Evolutionary conservation across 1,140 invertebrate genomes (phyloP).

Genomic region (Oncopodura yosiiana): DNA sequence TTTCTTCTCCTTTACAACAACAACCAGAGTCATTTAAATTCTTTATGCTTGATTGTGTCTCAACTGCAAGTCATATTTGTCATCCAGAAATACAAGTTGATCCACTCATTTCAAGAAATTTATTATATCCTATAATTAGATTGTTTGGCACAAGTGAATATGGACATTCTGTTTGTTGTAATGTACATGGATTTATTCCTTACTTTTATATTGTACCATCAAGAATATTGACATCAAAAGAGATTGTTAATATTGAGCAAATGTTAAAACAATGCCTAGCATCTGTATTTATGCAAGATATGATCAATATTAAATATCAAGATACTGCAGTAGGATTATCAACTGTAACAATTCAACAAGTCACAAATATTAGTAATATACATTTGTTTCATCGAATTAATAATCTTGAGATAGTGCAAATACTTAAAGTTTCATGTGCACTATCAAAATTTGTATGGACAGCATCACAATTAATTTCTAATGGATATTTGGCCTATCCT

Average conservation of each 20-base stretch:
- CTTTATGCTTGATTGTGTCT: constrained; percentile 10
- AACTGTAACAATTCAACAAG: constrained; percentile 6
- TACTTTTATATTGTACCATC: constrained; percentile 30
- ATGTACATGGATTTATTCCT: constrained; percentile 22
- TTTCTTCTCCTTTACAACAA: neutral
- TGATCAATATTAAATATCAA: neutral
- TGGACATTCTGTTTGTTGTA: constrained; percentile 14
- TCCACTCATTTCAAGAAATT: neutral
- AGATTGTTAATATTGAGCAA: too few relatives aligned
- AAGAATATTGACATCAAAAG: too few relatives aligned
- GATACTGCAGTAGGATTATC: constrained; percentile 4
- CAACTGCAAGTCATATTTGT: neutral
- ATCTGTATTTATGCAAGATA: neutral
- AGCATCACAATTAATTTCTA: constrained; percentile 5
- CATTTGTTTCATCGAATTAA: neutral
- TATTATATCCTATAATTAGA: neutral
- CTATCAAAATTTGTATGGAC: constrained; percentile 14
- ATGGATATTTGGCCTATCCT: constrained; percentile 11
- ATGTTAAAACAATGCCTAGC: too few relatives aligned
- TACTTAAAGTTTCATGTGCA: neutral
- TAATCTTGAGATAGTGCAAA: neutral
- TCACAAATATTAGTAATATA: constrained; percentile 1
- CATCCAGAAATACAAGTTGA: neutral
- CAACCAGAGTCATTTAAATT: constrained; percentile 8
- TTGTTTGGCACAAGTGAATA: neutral